A percentile compares a stretch with the other conserved stretches of the same genome.
Conservation (phyloP, 2,797 vertebrate species). For the Coregonus ussuriensis region DNA sequence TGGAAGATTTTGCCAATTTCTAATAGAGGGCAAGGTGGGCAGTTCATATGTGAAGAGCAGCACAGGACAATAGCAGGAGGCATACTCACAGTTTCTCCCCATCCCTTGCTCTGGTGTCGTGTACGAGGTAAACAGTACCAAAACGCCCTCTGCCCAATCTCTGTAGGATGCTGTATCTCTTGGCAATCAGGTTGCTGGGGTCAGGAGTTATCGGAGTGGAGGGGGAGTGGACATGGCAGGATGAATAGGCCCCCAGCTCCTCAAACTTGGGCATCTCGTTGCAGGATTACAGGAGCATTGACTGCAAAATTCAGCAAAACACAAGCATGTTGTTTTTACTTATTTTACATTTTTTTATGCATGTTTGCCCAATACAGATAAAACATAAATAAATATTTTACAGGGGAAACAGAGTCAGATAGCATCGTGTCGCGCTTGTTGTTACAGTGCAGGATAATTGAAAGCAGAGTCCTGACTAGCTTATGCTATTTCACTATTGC, state of each 20-base stretch:
- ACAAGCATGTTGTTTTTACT: neutral
- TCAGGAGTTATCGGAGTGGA: conserved; percentile 40
- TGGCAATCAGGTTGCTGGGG: conserved; percentile 64
- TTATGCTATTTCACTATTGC: neutral
- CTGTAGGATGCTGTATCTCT: conserved; percentile 72
- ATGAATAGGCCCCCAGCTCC: neutral
- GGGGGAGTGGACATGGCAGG: neutral
- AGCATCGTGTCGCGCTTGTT: neutral
- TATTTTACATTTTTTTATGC: neutral
- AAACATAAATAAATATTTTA: neutral
- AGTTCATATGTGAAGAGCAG: neutral
- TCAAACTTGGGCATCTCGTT: conserved; percentile 3
- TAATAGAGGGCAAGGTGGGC: neutral
- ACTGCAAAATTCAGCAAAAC: neutral
- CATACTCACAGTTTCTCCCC: conserved; percentile 79
- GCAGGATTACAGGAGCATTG: neutral
- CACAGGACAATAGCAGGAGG: neutral
- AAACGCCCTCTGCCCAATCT: conserved; percentile 83
- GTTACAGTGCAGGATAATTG: neutral
- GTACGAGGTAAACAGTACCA: conserved; percentile 79
- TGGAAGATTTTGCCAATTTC: neutral
- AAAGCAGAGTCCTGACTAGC: neutral
- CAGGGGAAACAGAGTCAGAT: neutral
- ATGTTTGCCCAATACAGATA: neutral
- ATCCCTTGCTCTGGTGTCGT: conserved; percentile 76